Conservation (phyloP, 92 coral and sea anemone genomes). For the Galaxea fascicularis region DNA sequence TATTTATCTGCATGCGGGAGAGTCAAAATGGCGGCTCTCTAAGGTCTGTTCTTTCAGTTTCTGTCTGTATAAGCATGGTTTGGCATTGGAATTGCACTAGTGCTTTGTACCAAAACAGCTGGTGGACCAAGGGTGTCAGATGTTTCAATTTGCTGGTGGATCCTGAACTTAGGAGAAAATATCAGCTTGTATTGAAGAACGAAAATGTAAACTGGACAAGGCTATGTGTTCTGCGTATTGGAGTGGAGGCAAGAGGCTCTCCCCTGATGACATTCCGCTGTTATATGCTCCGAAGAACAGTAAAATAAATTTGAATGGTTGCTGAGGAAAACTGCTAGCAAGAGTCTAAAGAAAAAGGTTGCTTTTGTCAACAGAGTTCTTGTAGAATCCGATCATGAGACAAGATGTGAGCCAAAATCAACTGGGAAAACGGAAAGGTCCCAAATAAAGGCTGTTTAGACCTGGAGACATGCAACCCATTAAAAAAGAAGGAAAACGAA, state of each 20-base stretch:
- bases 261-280: slow-evolving; percentile 53
- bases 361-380: slow-evolving; percentile 32
- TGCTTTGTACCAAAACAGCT: slow-evolving; percentile 67
- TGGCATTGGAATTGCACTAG: slow-evolving; percentile 62
- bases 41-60: slow-evolving; percentile 12
- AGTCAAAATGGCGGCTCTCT: slow-evolving; percentile 61
- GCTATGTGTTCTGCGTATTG: slow-evolving; percentile 66
- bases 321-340: slow-evolving; percentile 34
- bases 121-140: slow-evolving; percentile 61
- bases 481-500: slow-evolving; percentile 39
- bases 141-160: slow-evolving; percentile 59
- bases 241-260: slow-evolving; percentile 57
- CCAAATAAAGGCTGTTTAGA: slow-evolving; percentile 43
- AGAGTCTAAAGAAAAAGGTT: slow-evolving; percentile 58
- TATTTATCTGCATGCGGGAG: slow-evolving; percentile 37
- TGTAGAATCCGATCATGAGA: slow-evolving; percentile 11
- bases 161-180: slow-evolving; percentile 43
- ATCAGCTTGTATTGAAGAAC: slow-evolving; percentile 49
- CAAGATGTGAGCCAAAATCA: slow-evolving; percentile 17
- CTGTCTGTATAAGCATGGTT: slow-evolving; percentile 18
- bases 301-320: slow-evolving; percentile 44
- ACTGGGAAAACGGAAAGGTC: slow-evolving; percentile 52
- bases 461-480: slow-evolving; percentile 19
- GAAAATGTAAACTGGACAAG: slow-evolving; percentile 56
- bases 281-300: slow-evolving; percentile 58